Base-by-base conservation (phyloP, 1,140 invertebrate species). In the Drosophila bocki region DNA sequence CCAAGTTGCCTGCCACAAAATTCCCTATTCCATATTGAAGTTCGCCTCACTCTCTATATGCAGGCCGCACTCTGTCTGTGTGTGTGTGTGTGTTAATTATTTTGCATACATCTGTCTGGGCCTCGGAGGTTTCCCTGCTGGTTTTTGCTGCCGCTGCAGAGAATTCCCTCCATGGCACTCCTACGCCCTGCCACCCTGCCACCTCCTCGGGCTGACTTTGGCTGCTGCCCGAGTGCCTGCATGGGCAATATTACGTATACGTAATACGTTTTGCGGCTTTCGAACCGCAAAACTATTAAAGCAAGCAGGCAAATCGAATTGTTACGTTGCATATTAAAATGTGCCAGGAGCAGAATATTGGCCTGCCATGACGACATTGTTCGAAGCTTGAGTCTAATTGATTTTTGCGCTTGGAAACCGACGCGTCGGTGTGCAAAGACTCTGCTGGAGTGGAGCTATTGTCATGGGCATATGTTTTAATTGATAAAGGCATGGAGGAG, bases 191-290 rank as follows among this genome's bases (percentile, higher is more conserved):
- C 35, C 42, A 3, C 19, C 5, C 26, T 26, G 65, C 57, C 48
- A 37, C 26, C 45, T 47, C 35, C 35, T 35, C 19, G 29, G 56
- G 62, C 54, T 45, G 65, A 61, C 82, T 79, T 58, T 75, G 60
- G 19, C 29, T 59, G 64, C 81, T 85, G 81, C 62, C 83, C 19
- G 35, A 39, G 53, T 26, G 75, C 67, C 50, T 35, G 69, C 65
- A 45, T 51, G 41, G 67, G 78, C 82, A 81, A 85, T 81, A 78
- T 85, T 80, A 81, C 82, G 82, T 85, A 85, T 85, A 85, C 80
- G 80, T 83, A 84, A 84, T 84, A 84, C 83, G 71, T 82, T 86
- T 82, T 87, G 83, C 79, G 83, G 83, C 83, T 87, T 86, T 79
- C 67, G 65, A 80, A 79, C 83, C 83, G 71, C 83, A 86, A 87